Evolutionary conservation across 1,140 invertebrate species (phyloP).

Genomic region (Eufriesea mexicana): DNA sequence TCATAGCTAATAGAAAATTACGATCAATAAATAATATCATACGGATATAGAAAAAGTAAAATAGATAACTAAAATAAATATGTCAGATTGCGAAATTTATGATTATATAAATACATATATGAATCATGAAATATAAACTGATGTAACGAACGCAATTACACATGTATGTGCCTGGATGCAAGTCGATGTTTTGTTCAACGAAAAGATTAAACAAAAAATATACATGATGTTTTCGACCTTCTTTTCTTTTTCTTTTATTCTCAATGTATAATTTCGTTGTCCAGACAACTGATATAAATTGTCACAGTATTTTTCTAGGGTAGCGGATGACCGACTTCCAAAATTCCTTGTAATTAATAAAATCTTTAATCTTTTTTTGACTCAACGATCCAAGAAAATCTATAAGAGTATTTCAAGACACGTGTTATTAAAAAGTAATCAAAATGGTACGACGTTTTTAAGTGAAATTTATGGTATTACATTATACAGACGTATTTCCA

Average conservation of each 20-base stretch:
- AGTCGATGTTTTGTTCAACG: background rate
- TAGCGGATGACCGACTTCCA: slow-evolving; percentile 45
- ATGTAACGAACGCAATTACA: background rate
- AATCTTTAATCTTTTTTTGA: slow-evolving; percentile 8
- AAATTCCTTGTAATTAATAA: slow-evolving; percentile 37
- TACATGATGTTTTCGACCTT: slow-evolving; percentile 6
- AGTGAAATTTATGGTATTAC: background rate
- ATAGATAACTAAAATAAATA: background rate
- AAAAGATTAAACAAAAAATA: background rate
- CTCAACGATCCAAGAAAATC: slow-evolving; percentile 1
- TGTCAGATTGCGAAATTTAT: background rate
- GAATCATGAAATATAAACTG: background rate
- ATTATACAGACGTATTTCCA: no score
- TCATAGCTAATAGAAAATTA: background rate
- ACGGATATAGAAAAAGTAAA: background rate
- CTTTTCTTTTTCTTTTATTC: background rate
- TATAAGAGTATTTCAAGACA: slow-evolving; percentile 1
- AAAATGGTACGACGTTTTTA: slow-evolving; percentile 41
- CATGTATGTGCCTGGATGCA: background rate
- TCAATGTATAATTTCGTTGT: slow-evolving; percentile 20
- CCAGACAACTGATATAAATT: slow-evolving; percentile 58
- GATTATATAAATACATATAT: background rate
- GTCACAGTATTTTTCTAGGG: slow-evolving; percentile 30
- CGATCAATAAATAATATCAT: background rate
- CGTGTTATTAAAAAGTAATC: background rate